Evolutionary conservation across 2,888 invertebrate genomes (phyloP).

Genomic region (Drosophila koepferae): DNA sequence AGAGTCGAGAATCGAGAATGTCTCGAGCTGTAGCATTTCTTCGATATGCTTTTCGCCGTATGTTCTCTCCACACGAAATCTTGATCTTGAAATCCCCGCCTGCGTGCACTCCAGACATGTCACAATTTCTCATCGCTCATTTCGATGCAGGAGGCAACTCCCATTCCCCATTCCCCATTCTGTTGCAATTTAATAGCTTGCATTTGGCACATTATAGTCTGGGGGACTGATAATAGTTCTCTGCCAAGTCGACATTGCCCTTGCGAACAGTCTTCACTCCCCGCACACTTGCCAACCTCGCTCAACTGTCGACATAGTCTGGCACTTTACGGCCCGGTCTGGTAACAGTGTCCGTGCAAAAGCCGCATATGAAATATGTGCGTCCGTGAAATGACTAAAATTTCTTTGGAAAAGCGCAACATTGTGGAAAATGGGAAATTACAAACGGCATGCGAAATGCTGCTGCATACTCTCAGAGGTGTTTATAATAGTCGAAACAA

Average conservation of each 20-base stretch:
- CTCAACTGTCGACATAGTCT: constrained; percentile 15
- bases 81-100: constrained; percentile 68
- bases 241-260: constrained; percentile 19
- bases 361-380: constrained; percentile 72
- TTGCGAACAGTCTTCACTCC: background rate
- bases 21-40: background rate
- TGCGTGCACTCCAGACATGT: constrained; percentile 59
- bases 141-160: constrained; percentile 69
- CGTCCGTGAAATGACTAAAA: constrained; percentile 83
- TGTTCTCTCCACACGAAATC: constrained; percentile 35
- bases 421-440: constrained; percentile 84
- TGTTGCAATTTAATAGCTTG: constrained; percentile 49
- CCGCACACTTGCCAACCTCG: too few relatives aligned
- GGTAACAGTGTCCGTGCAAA: constrained; percentile 25
- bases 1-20: background rate
- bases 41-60: background rate
- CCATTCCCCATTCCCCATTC: background rate
- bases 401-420: constrained; percentile 84
- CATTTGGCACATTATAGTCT: constrained; percentile 39
- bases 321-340: constrained; percentile 61
- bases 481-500: constrained; percentile 8
- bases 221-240: constrained; percentile 62
- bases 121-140: constrained; percentile 77
- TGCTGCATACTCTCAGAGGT: background rate
- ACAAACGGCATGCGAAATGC: constrained; percentile 23